Evolutionary conservation across 2,113 vertebrate species (phyloP), one percentile per base, ranked within the genome.

Genomic region (Megaceryle torquata): DNA sequence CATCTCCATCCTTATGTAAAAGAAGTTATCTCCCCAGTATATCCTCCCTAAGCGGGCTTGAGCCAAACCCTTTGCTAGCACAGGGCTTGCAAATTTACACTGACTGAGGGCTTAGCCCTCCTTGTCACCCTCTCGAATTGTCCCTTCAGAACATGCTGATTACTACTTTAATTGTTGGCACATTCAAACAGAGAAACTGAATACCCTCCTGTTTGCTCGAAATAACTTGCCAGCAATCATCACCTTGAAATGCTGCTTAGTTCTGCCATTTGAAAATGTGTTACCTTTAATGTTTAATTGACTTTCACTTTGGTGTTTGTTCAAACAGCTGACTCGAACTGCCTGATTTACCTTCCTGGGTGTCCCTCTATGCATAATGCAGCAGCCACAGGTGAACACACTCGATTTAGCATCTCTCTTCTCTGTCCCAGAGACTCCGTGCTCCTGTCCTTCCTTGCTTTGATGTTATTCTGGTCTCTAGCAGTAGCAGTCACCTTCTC

Each of bases 251-350:
- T 28, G 65, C 68, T 3, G 24, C 74, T 89, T 64, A 61, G 89
- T 86, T 43, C 65, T 28, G 18, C 80, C 29, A 5, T 60, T 81
- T 71, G 41, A 33, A 81, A 86, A 41, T 13, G 50, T 78, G 51
- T 48, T 86, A 69, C 72, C 74, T 94, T 94, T 90, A 93, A 93
- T 88, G 63, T 91, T 74, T 83, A 77, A 85, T 86, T 64, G 88
- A 76, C 65, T 65, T 91, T 94, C 21, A 43, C 53, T 91, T 93
- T n/a, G 41, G 69, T 67, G 72, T 82, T 94, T 64, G 68, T 79
- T 74, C 74, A 50, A 75, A 78, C 1, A 3, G n/a, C 76, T 91
- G 1, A 0, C 76, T 88, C 5, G 4, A 83, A 44, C 35, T 67
- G 68, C 64, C 86, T 19, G 48, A 68, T 90, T 57, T 79, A 50